Base-by-base conservation (phyloP, 2,797 vertebrate genomes). In the Macropus fuliginosus region DNA sequence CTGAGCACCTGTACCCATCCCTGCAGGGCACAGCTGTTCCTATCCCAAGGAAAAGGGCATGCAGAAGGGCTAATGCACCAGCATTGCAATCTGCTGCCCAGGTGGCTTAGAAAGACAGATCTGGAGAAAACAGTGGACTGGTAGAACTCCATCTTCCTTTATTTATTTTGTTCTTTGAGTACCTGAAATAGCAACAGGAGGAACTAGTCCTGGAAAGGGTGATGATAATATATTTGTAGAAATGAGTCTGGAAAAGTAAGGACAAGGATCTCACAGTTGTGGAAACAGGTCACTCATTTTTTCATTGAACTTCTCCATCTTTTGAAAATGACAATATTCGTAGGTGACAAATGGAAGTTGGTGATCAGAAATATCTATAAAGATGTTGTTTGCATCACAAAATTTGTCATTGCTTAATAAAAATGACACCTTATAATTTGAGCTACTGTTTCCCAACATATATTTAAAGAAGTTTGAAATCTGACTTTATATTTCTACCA, bases 381-480 rank as follows among this genome's bases (percentile, higher is more conserved):
- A 95, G 95, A 94, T 95, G 94, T 96, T 94, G 96, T 96, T 94
- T 93, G 81, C 46, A 24, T 93, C 93, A n/a, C 91, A 95, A 94
- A 97, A 96, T 92, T 92, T 97, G 94, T 93, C 91, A 93, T 91
- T 95, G 95, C 93, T 97, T 97, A 98, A 98, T 97, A 97, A 95
- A 98, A 97, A 95, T 96, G 92, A 97, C 97, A 95, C 97, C 94
- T 91, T 97, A 97, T 98, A 98, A 98, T 98, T 98, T 98, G 66
- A 97, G 93, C 90, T 90, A 96, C 96, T 95, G 96, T 94, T 97
- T 96, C 93, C 94, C 96, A 95, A 91, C 93, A 92, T 95, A 34
- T 56, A 54, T 91, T 92, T 96, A 46, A 52, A 93, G 95, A 96
- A 95, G 95, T 95, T 94, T 91, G 34, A 66, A 92, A 81, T 94